phyloP scores from a whole-genome alignment of 1,140 invertebrate genomes.

The Melitaea cinxia region DNA sequence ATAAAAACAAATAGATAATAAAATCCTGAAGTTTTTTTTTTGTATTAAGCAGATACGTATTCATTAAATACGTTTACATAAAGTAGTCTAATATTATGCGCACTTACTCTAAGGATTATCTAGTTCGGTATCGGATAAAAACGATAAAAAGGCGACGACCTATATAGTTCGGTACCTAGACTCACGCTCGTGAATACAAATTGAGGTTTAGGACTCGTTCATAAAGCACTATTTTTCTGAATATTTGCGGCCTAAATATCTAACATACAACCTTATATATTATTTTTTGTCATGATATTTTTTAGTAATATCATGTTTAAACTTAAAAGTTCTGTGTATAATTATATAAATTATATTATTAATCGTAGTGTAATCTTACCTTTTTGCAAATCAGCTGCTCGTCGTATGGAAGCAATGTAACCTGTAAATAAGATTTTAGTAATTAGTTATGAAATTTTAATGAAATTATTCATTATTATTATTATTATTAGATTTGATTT shows the following conservation, averaged over 20 bases:
- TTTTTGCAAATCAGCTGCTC: conserved; percentile 70
- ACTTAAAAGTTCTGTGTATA: too few relatives aligned
- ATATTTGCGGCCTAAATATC: conserved; percentile 20
- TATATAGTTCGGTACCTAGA: conserved; percentile 35
- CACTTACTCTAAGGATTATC: conserved; percentile 30
- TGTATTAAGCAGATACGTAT: background rate
- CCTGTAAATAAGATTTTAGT: conserved; percentile 59
- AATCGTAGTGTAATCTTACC: conserved; percentile 44
- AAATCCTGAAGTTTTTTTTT: background rate
- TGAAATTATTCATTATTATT: background rate
- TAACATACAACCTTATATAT: conserved; percentile 2
- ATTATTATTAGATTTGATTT: background rate
- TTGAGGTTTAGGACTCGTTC: conserved; percentile 49
- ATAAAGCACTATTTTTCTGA: conserved; percentile 12
- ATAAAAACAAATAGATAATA: background rate
- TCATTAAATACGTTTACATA: conserved; percentile 6
- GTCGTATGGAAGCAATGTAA: conserved; percentile 60
- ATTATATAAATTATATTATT: too few relatives aligned
- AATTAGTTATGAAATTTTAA: conserved; percentile 14
- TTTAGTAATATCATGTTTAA: background rate
- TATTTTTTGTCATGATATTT: background rate
- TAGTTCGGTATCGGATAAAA: conserved; percentile 42
- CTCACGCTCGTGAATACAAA: conserved; percentile 62
- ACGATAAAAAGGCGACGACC: conserved; percentile 38
- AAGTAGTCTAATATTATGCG: conserved; percentile 20